Conservation (phyloP, 2,888 invertebrate genomes). For the Melanotus villosus region DNA sequence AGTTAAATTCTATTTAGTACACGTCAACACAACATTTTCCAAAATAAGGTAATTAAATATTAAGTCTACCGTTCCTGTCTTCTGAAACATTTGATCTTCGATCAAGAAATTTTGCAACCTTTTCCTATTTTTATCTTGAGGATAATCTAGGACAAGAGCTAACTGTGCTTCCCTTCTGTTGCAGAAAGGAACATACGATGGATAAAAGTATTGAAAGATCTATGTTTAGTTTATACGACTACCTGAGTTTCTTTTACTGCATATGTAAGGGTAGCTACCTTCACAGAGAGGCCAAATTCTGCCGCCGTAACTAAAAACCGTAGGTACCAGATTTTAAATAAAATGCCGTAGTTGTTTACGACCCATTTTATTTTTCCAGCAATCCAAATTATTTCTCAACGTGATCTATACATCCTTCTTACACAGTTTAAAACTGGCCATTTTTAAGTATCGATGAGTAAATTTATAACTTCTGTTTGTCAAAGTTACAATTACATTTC, state of each 20-base stretch:
- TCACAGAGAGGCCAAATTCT: not conserved
- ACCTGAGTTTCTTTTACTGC: constrained; percentile 2
- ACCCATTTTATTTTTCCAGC: constrained; percentile 21
- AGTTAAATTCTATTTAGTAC: too few species aligned
- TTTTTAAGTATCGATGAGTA: constrained; percentile 19
- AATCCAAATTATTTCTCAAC: not conserved
- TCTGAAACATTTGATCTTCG: too few species aligned
- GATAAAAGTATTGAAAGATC: too few species aligned
- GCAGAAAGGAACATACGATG: too few species aligned
- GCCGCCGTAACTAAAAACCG: constrained; percentile 28
- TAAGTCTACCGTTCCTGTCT: too few species aligned
- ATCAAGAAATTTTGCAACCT: too few species aligned
- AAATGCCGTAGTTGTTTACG: constrained; percentile 30
- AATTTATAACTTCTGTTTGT: constrained; percentile 27
- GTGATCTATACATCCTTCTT: too few species aligned
- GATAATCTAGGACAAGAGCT: too few species aligned
- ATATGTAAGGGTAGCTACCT: not conserved
- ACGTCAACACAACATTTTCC: too few species aligned
- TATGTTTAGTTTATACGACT: not conserved
- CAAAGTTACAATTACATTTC: constrained; percentile 6
- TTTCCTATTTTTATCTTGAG: too few species aligned
- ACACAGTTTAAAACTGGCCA: not conserved
- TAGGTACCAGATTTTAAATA: constrained; percentile 23
- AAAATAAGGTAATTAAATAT: too few species aligned
- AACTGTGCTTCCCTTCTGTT: too few species aligned